These are phyloP conservation scores for Stenurella melanura DNA, from an alignment of 2,888 invertebrate genomes.

Conservation along the genomic window DNA sequence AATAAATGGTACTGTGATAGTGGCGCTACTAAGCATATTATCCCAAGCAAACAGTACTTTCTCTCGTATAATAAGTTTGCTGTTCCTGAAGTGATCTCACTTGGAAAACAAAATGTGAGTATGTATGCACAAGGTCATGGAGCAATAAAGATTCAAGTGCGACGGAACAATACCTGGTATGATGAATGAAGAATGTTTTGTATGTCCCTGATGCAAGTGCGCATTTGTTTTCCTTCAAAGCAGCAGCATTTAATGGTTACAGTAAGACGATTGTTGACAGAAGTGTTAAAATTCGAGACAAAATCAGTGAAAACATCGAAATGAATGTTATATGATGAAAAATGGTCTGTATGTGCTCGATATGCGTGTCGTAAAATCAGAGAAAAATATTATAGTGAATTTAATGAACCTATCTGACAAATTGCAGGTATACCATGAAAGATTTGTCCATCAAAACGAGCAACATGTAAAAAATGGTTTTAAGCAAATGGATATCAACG, in stretches of 20 bases:
- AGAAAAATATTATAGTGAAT: too few relatives aligned
- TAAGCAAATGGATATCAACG: neutral
- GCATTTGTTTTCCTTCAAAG: too few relatives aligned
- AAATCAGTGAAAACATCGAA: neutral
- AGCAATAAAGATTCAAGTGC: neutral
- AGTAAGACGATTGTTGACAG: neutral
- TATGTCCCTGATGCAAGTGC: too few relatives aligned
- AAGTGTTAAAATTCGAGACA: neutral
- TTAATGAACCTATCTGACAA: too few relatives aligned
- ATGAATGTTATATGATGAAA: neutral
- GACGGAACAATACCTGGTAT: too few relatives aligned
- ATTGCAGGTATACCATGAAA: too few relatives aligned
- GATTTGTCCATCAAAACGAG: too few relatives aligned
- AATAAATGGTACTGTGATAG: neutral
- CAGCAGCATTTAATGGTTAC: too few relatives aligned
- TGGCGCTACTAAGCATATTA: neutral
- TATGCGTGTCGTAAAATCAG: neutral
- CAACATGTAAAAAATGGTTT: too few relatives aligned
- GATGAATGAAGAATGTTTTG: too few relatives aligned
- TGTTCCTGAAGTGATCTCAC: neutral
- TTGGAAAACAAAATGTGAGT: neutral
- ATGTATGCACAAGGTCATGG: neutral
- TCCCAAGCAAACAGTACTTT: neutral
- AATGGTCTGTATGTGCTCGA: neutral
- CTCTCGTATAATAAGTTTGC: neutral